Evolutionary conservation across 2,113 vertebrate species (phyloP), one percentile per base, ranked within the genome.

Genomic region (Tor tambroides): DNA sequence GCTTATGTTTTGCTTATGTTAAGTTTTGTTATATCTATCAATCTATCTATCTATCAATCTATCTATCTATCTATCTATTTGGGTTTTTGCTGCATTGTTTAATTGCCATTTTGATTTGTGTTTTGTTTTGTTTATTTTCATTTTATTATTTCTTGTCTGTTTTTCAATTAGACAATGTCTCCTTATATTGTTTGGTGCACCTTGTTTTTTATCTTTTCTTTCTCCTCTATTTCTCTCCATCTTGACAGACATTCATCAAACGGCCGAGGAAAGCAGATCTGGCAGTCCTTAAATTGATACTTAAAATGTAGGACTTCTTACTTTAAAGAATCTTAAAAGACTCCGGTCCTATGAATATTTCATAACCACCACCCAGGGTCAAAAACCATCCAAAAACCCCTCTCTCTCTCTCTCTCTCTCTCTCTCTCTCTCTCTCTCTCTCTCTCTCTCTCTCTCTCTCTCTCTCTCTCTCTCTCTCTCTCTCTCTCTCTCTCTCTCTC

Each of bases 311-410:
- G 69, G 54, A 59, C 51, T 9, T 83, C 63, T 30, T 46, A n/a
- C 65, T 71, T 83, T 72, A 51, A 83, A 69, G 82, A 83, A 87
- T 85, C 85, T 86, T 65, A 11, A 83, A 87, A 88, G 83, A 51
- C 61, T 56, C 5, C 28, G 56, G 85, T 63, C 69, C 85, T 72
- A 89, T 89, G 83, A 88, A 87, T 87, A 87, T 86, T 78, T 90
- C 85, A 89, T 87, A 38, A 77, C 80, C 61, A 83, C 75, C 75
- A 85, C 72, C 85, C 43, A 43, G 81, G 77, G 78, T 85, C 87
- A 56, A 74, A 67, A 85, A 63, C 23, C 59, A 32, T 78, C 46
- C 76, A 49, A 61, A 46, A 35, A 49, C 5, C 41, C 63, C 56
- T 35, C 71, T 54, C 67, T 59, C 63, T 43, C 43, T 23, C 46